A percentile compares a stretch with the other conserved stretches of the same genome.
These are phyloP conservation scores for Pristionchus arcanus DNA, from an alignment of 2,888 invertebrate species.

Conservation along the genomic window DNA sequence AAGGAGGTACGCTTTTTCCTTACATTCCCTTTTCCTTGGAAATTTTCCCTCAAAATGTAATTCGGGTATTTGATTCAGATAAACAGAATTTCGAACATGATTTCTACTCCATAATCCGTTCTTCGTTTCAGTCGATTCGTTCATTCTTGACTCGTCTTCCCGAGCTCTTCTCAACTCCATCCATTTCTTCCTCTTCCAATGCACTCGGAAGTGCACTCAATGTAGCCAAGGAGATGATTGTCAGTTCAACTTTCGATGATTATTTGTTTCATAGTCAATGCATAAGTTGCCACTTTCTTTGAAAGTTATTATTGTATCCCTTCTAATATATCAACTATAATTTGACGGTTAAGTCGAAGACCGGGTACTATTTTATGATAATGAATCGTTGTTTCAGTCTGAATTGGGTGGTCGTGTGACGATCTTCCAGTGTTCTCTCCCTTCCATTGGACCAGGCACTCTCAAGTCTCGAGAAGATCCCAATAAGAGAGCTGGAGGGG, in stretches of 20 bases:
- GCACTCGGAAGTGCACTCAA: slow-evolving; percentile 95
- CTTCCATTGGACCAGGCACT: slow-evolving; percentile 88
- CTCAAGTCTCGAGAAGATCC: slow-evolving; percentile 92
- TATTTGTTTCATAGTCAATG: not conserved
- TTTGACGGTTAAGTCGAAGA: not conserved
- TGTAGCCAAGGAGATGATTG: slow-evolving; percentile 93
- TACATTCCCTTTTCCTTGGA: not conserved
- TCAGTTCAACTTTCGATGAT: slow-evolving; percentile 79
- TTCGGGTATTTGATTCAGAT: not conserved
- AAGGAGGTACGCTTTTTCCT: slow-evolving; percentile 83
- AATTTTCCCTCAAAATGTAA: no score
- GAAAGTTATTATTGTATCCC: no score
- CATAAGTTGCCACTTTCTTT: not conserved
- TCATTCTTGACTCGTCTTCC: slow-evolving; percentile 82
- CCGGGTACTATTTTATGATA: not conserved
- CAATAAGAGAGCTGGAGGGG: slow-evolving; percentile 86
- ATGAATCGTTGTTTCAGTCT: slow-evolving; percentile 82
- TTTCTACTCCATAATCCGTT: not conserved
- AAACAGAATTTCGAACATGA: not conserved
- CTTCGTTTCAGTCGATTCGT: slow-evolving; percentile 65
- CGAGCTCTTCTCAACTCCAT: slow-evolving; percentile 84
- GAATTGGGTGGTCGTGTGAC: slow-evolving; percentile 95
- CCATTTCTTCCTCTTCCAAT: slow-evolving; percentile 84
- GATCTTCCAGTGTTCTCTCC: slow-evolving; percentile 92
- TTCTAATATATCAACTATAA: no score